Evolutionary conservation across 2,797 vertebrate genomes (phyloP), one percentile per base, ranked within the genome.

Genomic region (Smutsia gigantea): DNA sequence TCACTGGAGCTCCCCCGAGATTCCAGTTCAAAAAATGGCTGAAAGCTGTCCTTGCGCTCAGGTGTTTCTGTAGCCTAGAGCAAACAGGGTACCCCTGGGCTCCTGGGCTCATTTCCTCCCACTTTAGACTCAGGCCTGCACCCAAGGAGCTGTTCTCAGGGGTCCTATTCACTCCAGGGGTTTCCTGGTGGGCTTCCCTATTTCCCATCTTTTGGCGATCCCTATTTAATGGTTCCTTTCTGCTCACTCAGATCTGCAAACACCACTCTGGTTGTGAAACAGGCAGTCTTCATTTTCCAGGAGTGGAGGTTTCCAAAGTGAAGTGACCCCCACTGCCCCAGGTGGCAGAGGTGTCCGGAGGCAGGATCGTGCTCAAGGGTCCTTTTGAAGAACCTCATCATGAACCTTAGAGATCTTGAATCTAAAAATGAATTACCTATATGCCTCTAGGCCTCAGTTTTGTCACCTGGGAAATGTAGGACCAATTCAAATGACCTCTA

Each of bases 271-370:
- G 29, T 7, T 29, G 53, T 13, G 31, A 64, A 29, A 29, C 3
- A 51, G 1, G 7, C 0, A 15, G 0, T 11, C 53, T 53, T 7
- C 27, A 0, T 63, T 53, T 53, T 49, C 51, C 37, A 63, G 59
- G 59, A 55, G n/a, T 10, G 27, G 34, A 86, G 25, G 31, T 23
- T 89, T 89, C 59, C 37, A 31, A 34, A 64, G 63, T 34, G 25
- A 74, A 85, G 57, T 23, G 51, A 57, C 13, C 4, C 46, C 19
- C n/a, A 49, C 15, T 49, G 51, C 37, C 12, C 2, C 27, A 27
- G 68, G n/a, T 15, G 51, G 29, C 7, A 42, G 59, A 83, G 4
- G n/a, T 17, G 21, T 57, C 53, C 34, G 13, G 31, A 87, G 46
- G 42, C 6, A 42, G 53, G 51, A 46, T 68, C 59, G 49, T 23